Percentiles rank a stretch among this genome's conserved stretches.
Evolutionary conservation across 2,113 vertebrate genomes (phyloP).

Genomic region (Myiozetetes cayanensis): DNA sequence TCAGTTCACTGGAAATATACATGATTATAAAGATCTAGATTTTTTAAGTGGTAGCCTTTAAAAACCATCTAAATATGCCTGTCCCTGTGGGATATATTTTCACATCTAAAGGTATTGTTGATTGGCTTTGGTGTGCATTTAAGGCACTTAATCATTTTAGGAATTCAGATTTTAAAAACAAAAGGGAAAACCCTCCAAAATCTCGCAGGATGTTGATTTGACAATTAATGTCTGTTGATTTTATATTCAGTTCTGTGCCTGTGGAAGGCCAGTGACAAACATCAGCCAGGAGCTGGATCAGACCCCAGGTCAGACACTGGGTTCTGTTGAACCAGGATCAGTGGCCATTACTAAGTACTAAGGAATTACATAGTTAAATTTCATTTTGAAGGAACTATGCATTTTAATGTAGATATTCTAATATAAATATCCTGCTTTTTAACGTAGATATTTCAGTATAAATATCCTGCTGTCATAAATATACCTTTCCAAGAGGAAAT

Average conservation of each 20-base stretch:
- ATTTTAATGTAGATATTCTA: not conserved
- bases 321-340: not conserved
- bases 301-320: not conserved
- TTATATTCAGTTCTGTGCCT: not conserved
- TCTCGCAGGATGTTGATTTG: not conserved
- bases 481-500: not conserved
- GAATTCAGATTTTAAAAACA: not conserved
- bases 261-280: not conserved
- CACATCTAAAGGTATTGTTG: not conserved
- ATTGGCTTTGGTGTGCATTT: not conserved
- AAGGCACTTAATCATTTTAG: not conserved
- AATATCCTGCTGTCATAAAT: slow-evolving; percentile 12
- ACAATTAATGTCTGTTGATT: not conserved
- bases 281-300: not conserved
- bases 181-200: not conserved
- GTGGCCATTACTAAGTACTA: not conserved
- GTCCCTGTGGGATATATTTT: not conserved
- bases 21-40: not conserved
- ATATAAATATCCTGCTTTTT: not conserved
- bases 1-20: not conserved
- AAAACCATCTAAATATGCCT: not conserved
- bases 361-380: not conserved
- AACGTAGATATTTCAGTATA: not conserved
- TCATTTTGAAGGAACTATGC: not conserved
- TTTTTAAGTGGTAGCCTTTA: not conserved